Base-by-base conservation (phyloP, 2,888 invertebrate species). In the Syrphus vitripennis region DNA sequence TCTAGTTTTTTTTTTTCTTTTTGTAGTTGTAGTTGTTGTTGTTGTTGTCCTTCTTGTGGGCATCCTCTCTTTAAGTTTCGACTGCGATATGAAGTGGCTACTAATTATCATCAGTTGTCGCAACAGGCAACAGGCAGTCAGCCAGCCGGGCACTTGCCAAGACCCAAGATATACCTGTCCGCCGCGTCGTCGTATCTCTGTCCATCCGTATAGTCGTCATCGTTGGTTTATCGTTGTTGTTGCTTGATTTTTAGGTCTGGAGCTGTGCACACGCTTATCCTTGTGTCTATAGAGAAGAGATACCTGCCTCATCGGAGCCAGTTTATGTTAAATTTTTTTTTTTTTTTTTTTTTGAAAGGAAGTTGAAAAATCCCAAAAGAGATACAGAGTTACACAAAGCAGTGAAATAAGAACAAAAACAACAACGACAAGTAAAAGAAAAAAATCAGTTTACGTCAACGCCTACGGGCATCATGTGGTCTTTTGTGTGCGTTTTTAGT, bases 401-500 rank as follows among this genome's bases (percentile, higher is more conserved):
- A 65, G 45, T 45, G 26, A 45, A 65, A 45, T 45, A 34, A 57
- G 12, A 50, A 26, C 6, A 50, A 7, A 42, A 40, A 12, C 3
- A 21, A 48, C 12, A 48, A 48, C 19, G 21, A 21, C n/a, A 31
- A 29, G n/a, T n/a, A n/a, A n/a, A n/a, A n/a, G n/a, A 24, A 63
- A 79, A 83, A 83, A 83, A 76, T 84, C 83, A 84, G 72, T 84
- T 80, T 77, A 84, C 80, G 67, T 84, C 76, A 80, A 75, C 80
- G 84, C 75, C 75, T 65, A 67, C 71, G 45, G 82, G 59, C 76
- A 65, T 82, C 77, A 71, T 77, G 71, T 19, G 65, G 77, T 67
- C 82, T 42, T 71, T 77, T 82, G 65, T 77, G 59, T 67, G 55
- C 59, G 34, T 59, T 67, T 82, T 67, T 71, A 77, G 71, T 82